Evolutionary conservation across 2,113 vertebrate genomes (phyloP).

Genomic region (Gallinago paraguaiae): DNA sequence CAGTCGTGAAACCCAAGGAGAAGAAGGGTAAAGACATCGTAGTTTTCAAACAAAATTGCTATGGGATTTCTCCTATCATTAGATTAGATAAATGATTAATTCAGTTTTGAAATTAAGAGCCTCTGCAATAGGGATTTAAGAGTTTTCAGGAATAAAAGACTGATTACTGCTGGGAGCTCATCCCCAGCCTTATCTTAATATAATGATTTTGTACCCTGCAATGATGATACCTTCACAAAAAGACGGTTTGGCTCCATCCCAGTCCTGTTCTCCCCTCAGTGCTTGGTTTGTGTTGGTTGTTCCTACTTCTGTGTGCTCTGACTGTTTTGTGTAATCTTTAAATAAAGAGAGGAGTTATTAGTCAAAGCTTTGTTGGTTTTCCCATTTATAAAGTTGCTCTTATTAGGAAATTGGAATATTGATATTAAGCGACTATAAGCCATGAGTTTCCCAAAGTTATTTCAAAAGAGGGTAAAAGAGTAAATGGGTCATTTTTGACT

Average conservation of each 20-base stretch:
- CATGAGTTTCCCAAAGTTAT: not conserved
- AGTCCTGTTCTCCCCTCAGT: not conserved
- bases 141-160: not conserved
- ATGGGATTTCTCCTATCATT: slow-evolving; percentile 16
- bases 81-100: slow-evolving; percentile 50
- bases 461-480: not conserved
- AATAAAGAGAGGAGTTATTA: not conserved
- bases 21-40: not conserved
- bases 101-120: slow-evolving; percentile 31
- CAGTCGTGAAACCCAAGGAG: not conserved
- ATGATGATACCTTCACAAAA: not conserved
- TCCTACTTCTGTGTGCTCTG: not conserved
- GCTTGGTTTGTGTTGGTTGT: not conserved
- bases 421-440: not conserved
- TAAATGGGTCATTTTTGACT: not conserved
- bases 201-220: not conserved
- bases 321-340: not conserved
- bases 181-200: not conserved
- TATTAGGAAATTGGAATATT: not conserved
- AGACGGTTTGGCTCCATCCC: not conserved
- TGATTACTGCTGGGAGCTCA: not conserved
- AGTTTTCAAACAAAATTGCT: slow-evolving; percentile 34
- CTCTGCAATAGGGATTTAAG: not conserved
- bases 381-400: not conserved
- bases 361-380: not conserved